These are phyloP conservation scores for Ormyrus nitidulus DNA, from an alignment of 2,888 invertebrate genomes.

Conservation along the genomic window DNA sequence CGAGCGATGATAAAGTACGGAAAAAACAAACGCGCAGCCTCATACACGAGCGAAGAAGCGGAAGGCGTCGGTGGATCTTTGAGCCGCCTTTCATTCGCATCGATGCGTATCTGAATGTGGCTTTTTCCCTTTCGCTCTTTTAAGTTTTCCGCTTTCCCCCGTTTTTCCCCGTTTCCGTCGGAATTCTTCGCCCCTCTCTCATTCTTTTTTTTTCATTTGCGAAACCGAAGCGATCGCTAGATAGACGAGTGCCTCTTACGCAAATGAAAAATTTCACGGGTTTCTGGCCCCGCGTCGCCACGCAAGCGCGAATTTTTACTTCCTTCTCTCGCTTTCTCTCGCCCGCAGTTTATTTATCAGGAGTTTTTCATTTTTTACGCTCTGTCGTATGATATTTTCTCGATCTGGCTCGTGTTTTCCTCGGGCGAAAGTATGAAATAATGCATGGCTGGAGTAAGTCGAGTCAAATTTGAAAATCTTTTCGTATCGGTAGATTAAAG, in stretches of 20 bases:
- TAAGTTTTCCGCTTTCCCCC: constrained; percentile 33
- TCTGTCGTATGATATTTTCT: not conserved
- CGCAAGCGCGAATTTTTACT: not conserved
- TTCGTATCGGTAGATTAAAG: too few relatives aligned
- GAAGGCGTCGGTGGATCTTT: constrained; percentile 14
- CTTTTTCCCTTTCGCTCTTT: constrained; percentile 29
- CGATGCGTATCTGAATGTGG: constrained; percentile 31
- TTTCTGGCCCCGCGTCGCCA: not conserved
- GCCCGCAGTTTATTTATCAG: constrained; percentile 31
- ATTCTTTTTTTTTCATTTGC: constrained; percentile 35
- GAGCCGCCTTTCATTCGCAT: constrained; percentile 44
- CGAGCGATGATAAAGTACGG: constrained; percentile 9
- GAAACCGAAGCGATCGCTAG: constrained; percentile 56
- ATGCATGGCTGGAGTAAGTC: too few relatives aligned
- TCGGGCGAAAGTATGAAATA: too few relatives aligned
- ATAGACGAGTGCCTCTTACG: constrained; percentile 61
- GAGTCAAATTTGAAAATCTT: too few relatives aligned
- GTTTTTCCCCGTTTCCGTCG: not conserved
- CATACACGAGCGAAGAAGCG: not conserved
- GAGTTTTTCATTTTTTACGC: not conserved
- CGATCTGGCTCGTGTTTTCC: too few relatives aligned
- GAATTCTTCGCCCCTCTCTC: not conserved
- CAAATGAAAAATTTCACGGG: constrained; percentile 63
- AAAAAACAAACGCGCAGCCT: not conserved
- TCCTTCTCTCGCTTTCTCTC: constrained; percentile 3